Base-by-base conservation (phyloP, 2,797 vertebrate species). In the Syndactyla subalaris region DNA sequence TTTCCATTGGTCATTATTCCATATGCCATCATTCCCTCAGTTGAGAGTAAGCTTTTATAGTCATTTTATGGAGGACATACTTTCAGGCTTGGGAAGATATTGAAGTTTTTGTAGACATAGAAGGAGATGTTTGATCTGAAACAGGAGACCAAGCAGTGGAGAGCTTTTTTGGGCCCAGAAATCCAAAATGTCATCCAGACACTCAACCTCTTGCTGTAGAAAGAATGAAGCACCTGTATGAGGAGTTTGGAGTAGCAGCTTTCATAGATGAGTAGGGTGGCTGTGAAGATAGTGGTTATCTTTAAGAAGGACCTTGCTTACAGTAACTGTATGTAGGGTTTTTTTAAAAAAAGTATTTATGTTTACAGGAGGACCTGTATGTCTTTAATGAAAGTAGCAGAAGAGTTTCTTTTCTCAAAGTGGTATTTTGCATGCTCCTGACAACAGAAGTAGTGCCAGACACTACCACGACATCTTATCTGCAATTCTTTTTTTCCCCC, bases 291-390 rank as follows among this genome's bases (percentile, higher is more conserved):
- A 45, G 0, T 46, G 26, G 20, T 75, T 66, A 58, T 23, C 32
- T 62, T 72, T 32, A 67, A 63, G 58, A 45, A 75, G 6, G 46
- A 76, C 7, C 20, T 76, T 82, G 21, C 36, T 83, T 24, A 39
- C 14, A 63, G 0, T 41, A n/a, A 22, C 5, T 26, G 4, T 1
- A 0, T 43, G 8, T 39, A 24, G 8, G 10, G 30, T 7, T 71
- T 22, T 66, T 55, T 3, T 1, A 62, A 34, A 17, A 43, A 43
- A 13, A 39, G 6, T 18, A 43, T 18, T 23, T 23, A 12, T 59
- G 67, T 67, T 77, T 88, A 43, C 19, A 62, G 18, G 27, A 88
- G 61, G 54, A 74, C 68, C 23, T 32, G 26, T 6, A 34, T 3
- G 13, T 15, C 6, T 74, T 80, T 84, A 57, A 54, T 71, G 21